Evolutionary conservation across 2,797 vertebrate species (phyloP), one percentile per base, ranked within the genome.

Genomic region (Phrynocephalus forsythii): DNA sequence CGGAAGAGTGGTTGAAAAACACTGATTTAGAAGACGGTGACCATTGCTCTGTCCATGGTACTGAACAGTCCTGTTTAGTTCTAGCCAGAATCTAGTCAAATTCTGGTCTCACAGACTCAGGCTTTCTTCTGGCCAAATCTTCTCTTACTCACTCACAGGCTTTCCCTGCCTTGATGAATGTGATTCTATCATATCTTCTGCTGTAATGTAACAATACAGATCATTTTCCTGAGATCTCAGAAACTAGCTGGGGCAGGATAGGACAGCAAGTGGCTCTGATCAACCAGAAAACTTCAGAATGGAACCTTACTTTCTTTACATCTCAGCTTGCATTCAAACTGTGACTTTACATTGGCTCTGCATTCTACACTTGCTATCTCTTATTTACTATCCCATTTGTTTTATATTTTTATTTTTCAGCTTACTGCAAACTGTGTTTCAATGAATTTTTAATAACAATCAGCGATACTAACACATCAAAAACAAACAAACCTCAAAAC

Each of bases 401-500:
- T 89, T 87, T 68, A 28, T 82, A 56, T 71, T 80, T 91, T 86
- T 28, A 93, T 89, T 92, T 91, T 69, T 22, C 79, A 69, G 28
- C 85, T 92, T 89, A 67, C 48, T 30, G 88, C 81, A 85, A 75
- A 38, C 8, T 48, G 38, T 11, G 8, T 75, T 75, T 33, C 18
- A 73, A 73, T 44, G 33, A 20, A 13, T 50, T 28, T 48, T n/a
- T 30, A 60, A 60, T 60, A 6, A 60, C 15, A 60, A 60, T 10
- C 15, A 60, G 56, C 15, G 3, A 60, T 60, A 10, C 56, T 60
- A 9, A 16, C 9, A 60, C 56, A 60, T 60, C 5, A 60, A 60
- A 60, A 77, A 50, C 20, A 7, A 2, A 2, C 76, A 11, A 13
- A 24, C 10, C 11, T 78, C 16, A 73, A 33, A 38, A 5, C 16